These are phyloP conservation scores for Astreopora myriophthalma DNA, from an alignment of 64 coral and sea anemone genomes.

Conservation along the genomic window DNA sequence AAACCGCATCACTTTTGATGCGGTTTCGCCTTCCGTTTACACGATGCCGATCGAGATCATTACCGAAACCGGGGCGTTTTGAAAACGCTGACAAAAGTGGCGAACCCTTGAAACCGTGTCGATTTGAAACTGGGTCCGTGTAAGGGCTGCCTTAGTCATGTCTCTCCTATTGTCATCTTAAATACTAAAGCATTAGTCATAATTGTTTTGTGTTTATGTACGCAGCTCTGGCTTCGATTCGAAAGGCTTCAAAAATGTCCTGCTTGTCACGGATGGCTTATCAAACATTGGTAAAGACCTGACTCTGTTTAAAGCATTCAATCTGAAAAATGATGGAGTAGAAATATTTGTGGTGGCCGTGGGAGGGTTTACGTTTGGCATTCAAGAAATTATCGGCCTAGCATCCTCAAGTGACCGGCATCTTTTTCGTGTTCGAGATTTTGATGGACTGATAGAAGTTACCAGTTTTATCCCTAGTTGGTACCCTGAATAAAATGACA, in stretches of 20 bases:
- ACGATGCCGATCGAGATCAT: too few relatives aligned
- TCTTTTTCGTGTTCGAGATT: constrained; percentile 21
- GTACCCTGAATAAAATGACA: not conserved
- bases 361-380: not conserved
- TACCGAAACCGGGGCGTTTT: too few relatives aligned
- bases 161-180: not conserved
- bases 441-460: not conserved
- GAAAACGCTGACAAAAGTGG: too few relatives aligned
- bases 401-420: constrained; percentile 8
- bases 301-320: constrained; percentile 22
- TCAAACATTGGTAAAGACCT: constrained; percentile 36
- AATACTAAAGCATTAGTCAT: not conserved
- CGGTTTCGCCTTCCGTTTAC: too few relatives aligned
- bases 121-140: too few relatives aligned
- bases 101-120: too few relatives aligned
- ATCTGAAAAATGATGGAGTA: not conserved
- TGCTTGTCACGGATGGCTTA: constrained; percentile 37
- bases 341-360: constrained; percentile 45
- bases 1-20: too few relatives aligned
- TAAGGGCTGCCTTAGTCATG: too few relatives aligned
- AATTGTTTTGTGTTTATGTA: not conserved
- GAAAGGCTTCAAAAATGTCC: constrained; percentile 23
- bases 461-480: not conserved
- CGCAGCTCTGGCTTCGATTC: constrained; percentile 30
- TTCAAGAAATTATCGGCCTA: constrained; percentile 19